These are phyloP conservation scores for Batillaria attramentaria DNA, from an alignment of 1,140 invertebrate genomes.

Conservation along the genomic window DNA sequence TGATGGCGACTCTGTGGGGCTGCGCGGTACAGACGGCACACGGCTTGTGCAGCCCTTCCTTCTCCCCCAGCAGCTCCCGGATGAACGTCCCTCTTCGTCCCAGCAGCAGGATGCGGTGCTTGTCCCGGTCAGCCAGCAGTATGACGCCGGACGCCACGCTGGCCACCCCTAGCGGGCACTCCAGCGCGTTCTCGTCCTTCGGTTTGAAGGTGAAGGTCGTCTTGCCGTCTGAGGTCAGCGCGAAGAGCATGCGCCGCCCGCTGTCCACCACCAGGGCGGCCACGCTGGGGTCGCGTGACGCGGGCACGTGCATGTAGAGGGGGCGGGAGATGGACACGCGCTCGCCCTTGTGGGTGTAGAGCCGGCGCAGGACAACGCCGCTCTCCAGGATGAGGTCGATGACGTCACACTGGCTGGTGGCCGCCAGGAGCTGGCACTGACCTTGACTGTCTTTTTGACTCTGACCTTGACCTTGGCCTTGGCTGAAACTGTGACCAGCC, in stretches of 20 bases:
- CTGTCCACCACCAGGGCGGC: constrained; percentile 37
- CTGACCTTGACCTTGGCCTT: constrained; percentile 10
- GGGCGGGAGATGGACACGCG: constrained; percentile 34
- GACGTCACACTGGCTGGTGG: constrained; percentile 40
- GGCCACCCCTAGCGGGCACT: constrained; percentile 40
- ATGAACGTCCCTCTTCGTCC: constrained; percentile 15
- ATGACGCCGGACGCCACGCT: constrained; percentile 22
- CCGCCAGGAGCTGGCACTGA: constrained; percentile 25
- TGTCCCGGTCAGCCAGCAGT: constrained; percentile 41
- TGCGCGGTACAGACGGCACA: constrained; percentile 31
- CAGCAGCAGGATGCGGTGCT: constrained; percentile 24
- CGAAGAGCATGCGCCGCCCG: constrained; percentile 28
- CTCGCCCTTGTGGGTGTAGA: constrained; percentile 34
- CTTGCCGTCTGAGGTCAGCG: constrained; percentile 17
- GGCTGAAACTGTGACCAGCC: neutral
- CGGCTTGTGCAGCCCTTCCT: constrained; percentile 34
- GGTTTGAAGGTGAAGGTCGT: constrained; percentile 36
- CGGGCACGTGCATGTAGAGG: constrained; percentile 30
- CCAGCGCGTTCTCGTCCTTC: constrained; percentile 22
- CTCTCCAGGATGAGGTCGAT: constrained; percentile 40
- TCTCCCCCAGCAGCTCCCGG: constrained; percentile 12
- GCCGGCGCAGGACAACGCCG: constrained; percentile 21
- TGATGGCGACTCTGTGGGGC: constrained; percentile 18
- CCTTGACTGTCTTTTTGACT: constrained; percentile 14
- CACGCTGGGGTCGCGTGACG: constrained; percentile 5